Base-by-base conservation (phyloP, 2,113 vertebrate genomes). In the Perca schrenkii region DNA sequence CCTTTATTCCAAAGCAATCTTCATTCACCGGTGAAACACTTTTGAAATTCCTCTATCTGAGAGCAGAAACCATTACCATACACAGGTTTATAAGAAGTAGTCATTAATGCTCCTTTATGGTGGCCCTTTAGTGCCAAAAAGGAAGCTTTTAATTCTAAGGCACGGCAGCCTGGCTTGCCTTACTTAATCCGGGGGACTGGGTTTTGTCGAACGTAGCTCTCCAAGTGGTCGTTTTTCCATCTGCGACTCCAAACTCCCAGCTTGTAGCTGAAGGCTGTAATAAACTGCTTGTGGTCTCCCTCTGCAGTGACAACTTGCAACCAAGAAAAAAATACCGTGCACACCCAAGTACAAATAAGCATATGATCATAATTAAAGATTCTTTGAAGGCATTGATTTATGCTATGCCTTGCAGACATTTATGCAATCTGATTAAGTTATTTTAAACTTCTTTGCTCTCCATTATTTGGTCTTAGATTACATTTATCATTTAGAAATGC, bases 21-120 rank as follows among this genome's bases (percentile, higher is more conserved):
- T 87, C 64, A 94, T 93, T 94, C 93, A 92, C 91, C 80, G 68
- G 89, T 92, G 92, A 94, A 88, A 91, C 90, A 90, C 93, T 94
- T 94, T 93, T 95, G 91, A 94, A 93, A 95, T 95, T 92, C 92
- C 84, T 92, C 88, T 94, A 93, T 95, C 92, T 91, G 89, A 91
- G 85, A 92, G 91, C 80, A 86, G 90, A 93, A 91, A 87, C 92
- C 91, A 93, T 93, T 94, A 94, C 88, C 92, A 91, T 93, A 89
- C 93, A 93, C 94, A 91, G 93, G 92, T 94, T 95, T 93, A 90
- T 91, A 92, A 91, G 89, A 90, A 92, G 88, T 87, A 93, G 91
- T 95, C 91, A 94, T 96, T 95, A 94, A 94, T 94, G 91, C 88
- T 92, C 88, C 89, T 95, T 94, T 94, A 93, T 90, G 91, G 93